Evolutionary conservation across 2,113 vertebrate genomes (phyloP).

Genomic region (Bagarius yarrelli): DNA sequence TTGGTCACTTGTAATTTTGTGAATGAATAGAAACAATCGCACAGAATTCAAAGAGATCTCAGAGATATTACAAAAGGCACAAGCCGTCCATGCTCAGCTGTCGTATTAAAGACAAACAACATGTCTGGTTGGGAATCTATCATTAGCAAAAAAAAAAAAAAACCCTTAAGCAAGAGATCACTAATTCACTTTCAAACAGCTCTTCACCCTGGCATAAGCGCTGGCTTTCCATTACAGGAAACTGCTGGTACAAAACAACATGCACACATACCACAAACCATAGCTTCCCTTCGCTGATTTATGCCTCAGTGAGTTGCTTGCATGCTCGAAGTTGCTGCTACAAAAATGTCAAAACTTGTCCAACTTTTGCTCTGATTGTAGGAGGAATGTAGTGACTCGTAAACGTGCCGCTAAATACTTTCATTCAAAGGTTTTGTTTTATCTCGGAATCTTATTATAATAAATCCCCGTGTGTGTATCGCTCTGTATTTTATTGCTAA

Average conservation of each 20-base stretch:
- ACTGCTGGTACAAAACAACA: background rate
- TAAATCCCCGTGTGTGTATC: background rate
- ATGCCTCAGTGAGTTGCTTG: slow-evolving; percentile 48
- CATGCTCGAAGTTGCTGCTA: slow-evolving; percentile 63
- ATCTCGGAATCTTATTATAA: background rate
- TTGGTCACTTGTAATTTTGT: no score
- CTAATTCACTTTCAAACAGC: background rate
- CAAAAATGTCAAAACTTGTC: slow-evolving; percentile 70
- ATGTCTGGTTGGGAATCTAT: background rate
- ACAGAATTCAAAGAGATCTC: background rate
- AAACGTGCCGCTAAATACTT: background rate
- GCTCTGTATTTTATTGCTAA: background rate
- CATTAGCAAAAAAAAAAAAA: background rate
- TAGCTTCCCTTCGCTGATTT: slow-evolving; percentile 58
- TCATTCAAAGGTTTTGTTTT: background rate
- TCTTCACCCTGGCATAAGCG: background rate
- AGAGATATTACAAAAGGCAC: background rate
- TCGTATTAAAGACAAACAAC: background rate
- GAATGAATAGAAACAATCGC: no score
- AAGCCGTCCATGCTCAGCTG: background rate
- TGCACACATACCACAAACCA: background rate
- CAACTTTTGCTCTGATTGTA: slow-evolving; percentile 38
- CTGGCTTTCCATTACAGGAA: background rate
- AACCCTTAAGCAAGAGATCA: background rate
- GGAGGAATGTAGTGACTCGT: slow-evolving; percentile 14